Conservation (phyloP, 2,888 invertebrate species). For the Ceraclea dissimilis region DNA sequence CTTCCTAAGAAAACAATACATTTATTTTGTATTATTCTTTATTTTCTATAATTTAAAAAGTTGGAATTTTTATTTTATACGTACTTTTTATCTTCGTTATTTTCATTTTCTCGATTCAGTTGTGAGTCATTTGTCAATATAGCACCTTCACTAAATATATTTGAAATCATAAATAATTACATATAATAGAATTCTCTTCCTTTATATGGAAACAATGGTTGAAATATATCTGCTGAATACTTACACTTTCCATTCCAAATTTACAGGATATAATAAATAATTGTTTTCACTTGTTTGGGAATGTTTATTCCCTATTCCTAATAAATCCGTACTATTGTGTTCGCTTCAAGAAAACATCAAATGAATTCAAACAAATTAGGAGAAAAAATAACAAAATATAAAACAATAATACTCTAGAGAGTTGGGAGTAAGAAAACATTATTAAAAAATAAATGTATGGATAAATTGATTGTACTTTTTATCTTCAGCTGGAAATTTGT, state of each 20-base stretch:
- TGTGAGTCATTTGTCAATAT: background rate
- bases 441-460: background rate
- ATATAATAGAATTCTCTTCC: too few species aligned
- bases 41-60: too few species aligned
- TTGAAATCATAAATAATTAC: too few species aligned
- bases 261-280: slow-evolving; percentile 27
- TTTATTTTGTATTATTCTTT: background rate
- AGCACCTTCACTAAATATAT: slow-evolving; percentile 12
- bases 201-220: too few species aligned
- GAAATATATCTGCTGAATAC: slow-evolving; percentile 8
- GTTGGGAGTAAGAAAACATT: background rate
- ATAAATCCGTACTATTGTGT: slow-evolving; percentile 24
- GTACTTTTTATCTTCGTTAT: slow-evolving; percentile 8
- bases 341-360: slow-evolving; percentile 16
- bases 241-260: slow-evolving; percentile 25
- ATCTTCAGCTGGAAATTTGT: background rate
- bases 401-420: background rate
- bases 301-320: background rate
- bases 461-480: background rate
- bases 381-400: slow-evolving; percentile 10
- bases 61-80: too few species aligned
- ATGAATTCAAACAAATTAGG: slow-evolving; percentile 6
- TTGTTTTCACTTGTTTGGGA: background rate
- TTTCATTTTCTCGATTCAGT: background rate
- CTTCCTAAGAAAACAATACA: background rate